Base-by-base conservation (phyloP, 1,140 invertebrate species). In the Drosophila bocki region DNA sequence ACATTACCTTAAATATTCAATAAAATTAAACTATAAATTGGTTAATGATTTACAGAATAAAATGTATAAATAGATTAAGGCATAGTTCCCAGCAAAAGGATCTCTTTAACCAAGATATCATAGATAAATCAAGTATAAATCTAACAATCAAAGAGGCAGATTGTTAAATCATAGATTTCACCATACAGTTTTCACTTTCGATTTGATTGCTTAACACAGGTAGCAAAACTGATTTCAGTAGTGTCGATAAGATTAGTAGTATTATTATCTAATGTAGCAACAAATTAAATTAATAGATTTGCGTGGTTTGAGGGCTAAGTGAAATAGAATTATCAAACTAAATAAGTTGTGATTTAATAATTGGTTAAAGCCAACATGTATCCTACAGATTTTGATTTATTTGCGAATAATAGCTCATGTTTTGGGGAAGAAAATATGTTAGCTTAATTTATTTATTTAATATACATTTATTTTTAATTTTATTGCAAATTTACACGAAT, bases 211-310 rank as follows among this genome's bases (percentile, higher is more conserved):
- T 67, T 57, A 60, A 54, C 51, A 54, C 51, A 37, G 51, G 51
- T 22, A 54, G 42, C 29, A 50, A 50, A 70, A 29, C 64, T 64
- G 69, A 85, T 65, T 85, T 75, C 39, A 60, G 29, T 68, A 67
- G 42, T 63, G 8, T 11, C 70, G 82, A 86, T 86, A 48, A 86
- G 83, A 82, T 87, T 71, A 77, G 26, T 29, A 48, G 33, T 11
- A 41, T 32, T 61, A 29, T 5, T 41, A 57, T 57, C 54, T 57
- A 37, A 39, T 17, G n/a, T 44, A 39, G 22, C 19, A 41, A 67
- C 15, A 33, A 59, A 26, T 26, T 35, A 26, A 45, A 8, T 47
- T 39, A 54, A 15, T 15, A 39, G n/a, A 37, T 45, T 37, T 47
- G n/a, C 6, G 2, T 35, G 26, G 4, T 17, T 33, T 56, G 0